Evolutionary conservation across 2,888 invertebrate species (phyloP), one percentile per base, ranked within the genome.

Genomic region (Watsonalla binaria): DNA sequence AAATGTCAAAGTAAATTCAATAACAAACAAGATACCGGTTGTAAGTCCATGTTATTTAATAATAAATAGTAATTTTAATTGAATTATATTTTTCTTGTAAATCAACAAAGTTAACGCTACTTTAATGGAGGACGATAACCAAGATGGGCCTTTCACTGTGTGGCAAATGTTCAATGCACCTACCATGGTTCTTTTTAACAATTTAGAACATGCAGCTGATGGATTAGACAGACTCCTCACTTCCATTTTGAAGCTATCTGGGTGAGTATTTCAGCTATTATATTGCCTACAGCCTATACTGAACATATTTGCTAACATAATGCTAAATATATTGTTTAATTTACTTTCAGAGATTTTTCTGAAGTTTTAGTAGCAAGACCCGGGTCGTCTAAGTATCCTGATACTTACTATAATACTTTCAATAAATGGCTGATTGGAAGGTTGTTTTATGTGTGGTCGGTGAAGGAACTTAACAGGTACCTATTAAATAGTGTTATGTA

Each of bases 341-440:
- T 56, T 62, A 53, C 34, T 78, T 84, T 54, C 72, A 88, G 90
- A 48, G 92, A 92, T 59, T 92, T 90, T 68, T 90, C 91, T 5
- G 91, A 92, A 67, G 92, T 92, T 9, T 82, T 93, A 53, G 90
- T 93, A 0, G 92, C 90, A 49, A 78, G 86, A 47, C 77, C 84
- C 46, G 89, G 92, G 5, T 73, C 78, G 50, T 76, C 82, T 2
- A 83, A 81, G 56, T 80, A 86, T 62, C 84, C 90, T 34, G 90
- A 89, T 58, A 75, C 80, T 46, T 84, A 90, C 63, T 92, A 92
- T 65, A 77, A 82, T 67, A 79, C 92, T 2, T 94, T 94, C 63
- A 93, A 93, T 53, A 92, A 92, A 13, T 95, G 94, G 94, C 76
- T 94, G 2, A 82, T 94, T 53, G 94, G 94, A n/a, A 86, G 92